Evolutionary conservation across 2,888 invertebrate genomes (phyloP), one percentile per base, ranked within the genome.

Genomic region (Mellilla xanthometata): DNA sequence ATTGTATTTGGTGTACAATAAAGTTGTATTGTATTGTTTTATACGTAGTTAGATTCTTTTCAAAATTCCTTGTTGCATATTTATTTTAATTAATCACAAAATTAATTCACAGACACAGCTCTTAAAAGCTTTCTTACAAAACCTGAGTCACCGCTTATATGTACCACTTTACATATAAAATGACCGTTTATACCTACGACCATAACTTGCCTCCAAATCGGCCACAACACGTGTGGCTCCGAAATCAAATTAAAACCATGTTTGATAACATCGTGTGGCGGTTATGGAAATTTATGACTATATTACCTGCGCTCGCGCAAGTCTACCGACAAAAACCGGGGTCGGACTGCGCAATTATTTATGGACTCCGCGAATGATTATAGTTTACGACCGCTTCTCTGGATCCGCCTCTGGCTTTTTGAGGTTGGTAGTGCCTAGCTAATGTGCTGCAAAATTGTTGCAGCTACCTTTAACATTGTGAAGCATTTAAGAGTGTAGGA

Each of bases 261-360:
- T 86, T 87, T 86, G 88, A 89, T 89, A 89, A 88, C 84, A 89
- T 89, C 89, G 86, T 86, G 81, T 87, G 88, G 87, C 86, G 84
- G 88, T 88, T 89, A 89, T 88, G 87, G 84, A 87, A 88, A 89
- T 89, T 89, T 89, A 88, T 89, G 89, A 88, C 89, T 89, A 88
- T 89, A 89, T 89, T 89, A 89, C 88, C 87, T 88, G 88, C 84
- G 83, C 84, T 64, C 70, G 81, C 85, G 86, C 88, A 85, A 46
- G 30, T 67, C 69, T 65, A 58, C 80, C 77, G 43, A 33, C 81
- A 82, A 86, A 48, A 86, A 84, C 80, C 79, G 76, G 83, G 76
- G 68, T 77, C 78, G 80, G 74, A 73, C 77, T 70, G 67, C 73
- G 80, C 80, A 87, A 86, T 88, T 88, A 88, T 89, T 88, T 86